Conservation (phyloP, 2,888 invertebrate species). For the Caenorhabditis angaria region DNA sequence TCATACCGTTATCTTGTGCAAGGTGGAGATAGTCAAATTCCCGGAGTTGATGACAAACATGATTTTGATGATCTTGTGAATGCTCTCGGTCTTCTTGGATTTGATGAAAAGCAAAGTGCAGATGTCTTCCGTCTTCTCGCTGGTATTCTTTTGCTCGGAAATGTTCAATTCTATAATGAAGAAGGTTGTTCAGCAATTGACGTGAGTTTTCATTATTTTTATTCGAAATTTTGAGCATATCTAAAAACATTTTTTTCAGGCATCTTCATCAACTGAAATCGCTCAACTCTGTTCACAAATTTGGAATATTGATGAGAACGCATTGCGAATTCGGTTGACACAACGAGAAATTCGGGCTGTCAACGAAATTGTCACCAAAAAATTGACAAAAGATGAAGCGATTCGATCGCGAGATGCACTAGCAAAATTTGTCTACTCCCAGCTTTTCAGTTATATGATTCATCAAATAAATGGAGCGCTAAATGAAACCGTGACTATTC, state of each 20-base stretch:
- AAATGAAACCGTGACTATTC: slow-evolving; percentile 41
- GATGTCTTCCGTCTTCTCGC: slow-evolving; percentile 79
- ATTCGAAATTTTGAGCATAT: too few species aligned
- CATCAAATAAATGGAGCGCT: slow-evolving; percentile 86
- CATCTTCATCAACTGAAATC: slow-evolving; percentile 14
- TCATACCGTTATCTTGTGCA: slow-evolving; percentile 78
- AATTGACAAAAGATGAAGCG: slow-evolving; percentile 79
- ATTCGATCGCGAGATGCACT: slow-evolving; percentile 87
- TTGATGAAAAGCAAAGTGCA: slow-evolving; percentile 44
- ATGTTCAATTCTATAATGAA: slow-evolving; percentile 78
- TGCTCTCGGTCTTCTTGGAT: slow-evolving; percentile 80
- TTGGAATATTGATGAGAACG: slow-evolving; percentile 81
- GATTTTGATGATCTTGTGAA: slow-evolving; percentile 82
- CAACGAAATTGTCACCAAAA: slow-evolving; percentile 87
- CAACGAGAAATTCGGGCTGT: slow-evolving; percentile 89
- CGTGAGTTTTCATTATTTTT: slow-evolving; percentile 21
- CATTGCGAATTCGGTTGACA: slow-evolving; percentile 84
- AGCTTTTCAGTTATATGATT: slow-evolving; percentile 92
- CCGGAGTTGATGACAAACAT: slow-evolving; percentile 85
- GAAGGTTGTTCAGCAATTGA: slow-evolving; percentile 64
- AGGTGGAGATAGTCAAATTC: slow-evolving; percentile 85
- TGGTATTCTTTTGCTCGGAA: slow-evolving; percentile 90
- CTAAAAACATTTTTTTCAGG: slow-evolving; percentile 15
- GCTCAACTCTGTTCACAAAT: slow-evolving; percentile 77
- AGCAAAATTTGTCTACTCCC: slow-evolving; percentile 93